These are phyloP conservation scores for Cebus imitator DNA, from an alignment of 2,113 vertebrate genomes.

Conservation along the genomic window DNA sequence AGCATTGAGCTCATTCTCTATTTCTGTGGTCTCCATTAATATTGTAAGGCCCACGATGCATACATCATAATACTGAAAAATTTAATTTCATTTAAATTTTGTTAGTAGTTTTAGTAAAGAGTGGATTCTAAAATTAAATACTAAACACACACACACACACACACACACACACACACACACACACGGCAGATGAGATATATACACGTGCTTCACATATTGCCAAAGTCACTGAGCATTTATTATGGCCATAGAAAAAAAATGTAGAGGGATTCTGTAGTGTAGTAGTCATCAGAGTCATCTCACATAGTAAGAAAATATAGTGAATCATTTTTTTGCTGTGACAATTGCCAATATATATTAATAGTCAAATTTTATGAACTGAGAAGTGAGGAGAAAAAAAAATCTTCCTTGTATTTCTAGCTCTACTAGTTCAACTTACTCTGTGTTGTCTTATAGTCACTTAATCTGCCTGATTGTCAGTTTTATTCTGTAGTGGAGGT, in stretches of 20 bases:
- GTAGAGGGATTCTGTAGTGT: not conserved
- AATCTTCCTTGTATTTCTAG: not conserved
- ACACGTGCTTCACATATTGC: not conserved
- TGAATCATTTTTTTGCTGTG: not conserved
- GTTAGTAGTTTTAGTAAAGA: not conserved
- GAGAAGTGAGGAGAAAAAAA: not conserved
- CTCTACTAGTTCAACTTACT: not conserved
- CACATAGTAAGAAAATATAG: not conserved
- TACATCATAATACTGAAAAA: not conserved
- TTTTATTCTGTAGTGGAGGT: not conserved
- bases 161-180: not conserved
- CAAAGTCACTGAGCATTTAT: not conserved
- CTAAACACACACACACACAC: not conserved
- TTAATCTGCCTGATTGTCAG: not conserved
- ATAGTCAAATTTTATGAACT: not conserved
- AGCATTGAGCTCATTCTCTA: not conserved
- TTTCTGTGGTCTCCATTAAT: not conserved
- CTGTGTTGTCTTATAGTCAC: not conserved
- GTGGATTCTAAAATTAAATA: not conserved
- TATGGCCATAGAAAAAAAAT: not conserved
- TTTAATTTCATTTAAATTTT: not conserved
- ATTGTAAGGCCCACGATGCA: accelerated
- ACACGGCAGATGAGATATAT: not conserved
- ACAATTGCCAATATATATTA: not conserved
- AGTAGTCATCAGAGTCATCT: not conserved